Conservation (phyloP, 2,888 invertebrate genomes). For the Uloborus plumipes region DNA sequence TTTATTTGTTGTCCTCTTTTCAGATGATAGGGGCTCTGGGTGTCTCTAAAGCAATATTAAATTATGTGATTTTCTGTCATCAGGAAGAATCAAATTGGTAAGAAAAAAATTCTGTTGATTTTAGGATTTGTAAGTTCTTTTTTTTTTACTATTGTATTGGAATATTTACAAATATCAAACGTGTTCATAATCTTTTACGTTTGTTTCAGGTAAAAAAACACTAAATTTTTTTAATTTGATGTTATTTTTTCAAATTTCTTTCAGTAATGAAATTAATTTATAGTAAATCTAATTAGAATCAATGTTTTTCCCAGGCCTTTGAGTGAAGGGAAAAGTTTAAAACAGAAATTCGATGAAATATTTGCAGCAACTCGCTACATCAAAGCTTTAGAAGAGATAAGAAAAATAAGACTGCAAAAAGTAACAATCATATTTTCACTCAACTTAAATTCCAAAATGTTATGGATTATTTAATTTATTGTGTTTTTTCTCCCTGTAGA, state of each 20-base stretch:
- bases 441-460: not conserved
- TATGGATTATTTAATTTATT: not conserved
- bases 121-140: no score
- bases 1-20: not conserved
- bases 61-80: constrained; percentile 98
- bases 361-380: constrained; percentile 95
- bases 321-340: constrained; percentile 92
- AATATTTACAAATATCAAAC: no score
- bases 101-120: constrained; percentile 20
- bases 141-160: no score
- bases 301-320: constrained; percentile 77
- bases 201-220: no score
- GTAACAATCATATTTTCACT: not conserved
- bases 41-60: constrained; percentile 93
- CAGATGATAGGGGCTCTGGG: constrained; percentile 79
- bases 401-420: constrained; percentile 72
- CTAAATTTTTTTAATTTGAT: no score
- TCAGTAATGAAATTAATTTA: not conserved
- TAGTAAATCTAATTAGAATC: constrained; percentile 68
- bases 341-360: constrained; percentile 96
- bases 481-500: constrained; percentile 64
- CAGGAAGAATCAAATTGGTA: constrained; percentile 96
- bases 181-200: no score
- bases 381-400: constrained; percentile 84
- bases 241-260: no score